Evolutionary conservation across 2,888 invertebrate genomes (phyloP).

Genomic region (Bugulina stolonifera): DNA sequence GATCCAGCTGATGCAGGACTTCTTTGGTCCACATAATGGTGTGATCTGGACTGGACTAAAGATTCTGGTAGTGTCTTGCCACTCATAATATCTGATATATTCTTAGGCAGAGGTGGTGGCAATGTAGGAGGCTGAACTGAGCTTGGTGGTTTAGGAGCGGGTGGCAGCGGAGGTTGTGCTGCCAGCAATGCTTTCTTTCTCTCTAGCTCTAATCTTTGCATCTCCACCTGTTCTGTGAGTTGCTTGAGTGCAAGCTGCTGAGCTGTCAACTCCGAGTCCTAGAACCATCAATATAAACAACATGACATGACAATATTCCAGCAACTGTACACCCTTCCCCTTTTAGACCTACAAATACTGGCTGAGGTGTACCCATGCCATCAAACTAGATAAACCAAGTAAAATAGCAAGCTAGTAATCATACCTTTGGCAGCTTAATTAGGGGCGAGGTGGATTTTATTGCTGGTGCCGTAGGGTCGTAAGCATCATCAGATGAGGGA

Average conservation of each 20-base stretch:
- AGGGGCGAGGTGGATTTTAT: background rate
- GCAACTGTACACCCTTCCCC: too few relatives aligned
- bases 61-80: background rate
- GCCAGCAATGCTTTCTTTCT: background rate
- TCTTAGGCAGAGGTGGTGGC: background rate
- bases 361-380: too few relatives aligned
- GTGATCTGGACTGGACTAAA: background rate
- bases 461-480: background rate
- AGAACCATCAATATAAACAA: background rate
- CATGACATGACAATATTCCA: background rate
- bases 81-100: background rate
- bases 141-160: background rate
- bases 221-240: conserved; percentile 3
- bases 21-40: background rate
- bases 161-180: background rate
- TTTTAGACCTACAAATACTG: too few relatives aligned
- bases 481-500: background rate
- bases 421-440: background rate
- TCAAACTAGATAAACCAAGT: too few relatives aligned
- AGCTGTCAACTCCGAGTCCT: conserved; percentile 22
- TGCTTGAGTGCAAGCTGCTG: conserved; percentile 13
- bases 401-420: background rate
- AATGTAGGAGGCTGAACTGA: background rate
- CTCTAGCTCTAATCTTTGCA: background rate
- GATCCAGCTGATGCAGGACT: background rate